These are phyloP conservation scores for Montipora capricornis DNA, from an alignment of 64 coral and sea anemone species.

Conservation along the genomic window DNA sequence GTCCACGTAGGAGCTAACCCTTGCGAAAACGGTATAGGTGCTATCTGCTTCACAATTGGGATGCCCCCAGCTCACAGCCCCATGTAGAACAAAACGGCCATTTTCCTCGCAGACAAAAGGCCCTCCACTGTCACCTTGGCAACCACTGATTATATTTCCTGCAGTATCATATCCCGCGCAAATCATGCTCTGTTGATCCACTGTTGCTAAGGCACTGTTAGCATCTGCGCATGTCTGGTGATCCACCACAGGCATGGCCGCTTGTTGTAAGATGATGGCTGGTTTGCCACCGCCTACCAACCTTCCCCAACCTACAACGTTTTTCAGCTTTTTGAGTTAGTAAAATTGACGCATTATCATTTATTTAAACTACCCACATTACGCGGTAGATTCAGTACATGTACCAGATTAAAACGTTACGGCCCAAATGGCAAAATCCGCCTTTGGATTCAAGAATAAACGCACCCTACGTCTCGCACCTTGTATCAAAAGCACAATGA, in stretches of 20 bases:
- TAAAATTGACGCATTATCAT: too few species aligned
- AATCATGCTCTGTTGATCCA: conserved; percentile 81
- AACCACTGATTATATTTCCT: conserved; percentile 79
- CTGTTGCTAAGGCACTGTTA: conserved; percentile 65
- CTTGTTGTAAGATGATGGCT: conserved; percentile 76
- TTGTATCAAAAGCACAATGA: too few species aligned
- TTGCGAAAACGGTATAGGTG: conserved; percentile 73
- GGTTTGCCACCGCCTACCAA: conserved; percentile 74
- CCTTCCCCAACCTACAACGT: too few species aligned
- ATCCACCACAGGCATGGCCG: conserved; percentile 69
- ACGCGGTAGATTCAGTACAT: too few species aligned
- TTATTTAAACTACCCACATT: too few species aligned
- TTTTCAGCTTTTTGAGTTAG: too few species aligned
- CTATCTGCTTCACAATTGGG: conserved; percentile 67
- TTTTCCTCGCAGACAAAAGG: conserved; percentile 83
- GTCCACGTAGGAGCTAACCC: conserved; percentile 61
- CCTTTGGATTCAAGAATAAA: too few species aligned
- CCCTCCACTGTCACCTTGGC: conserved; percentile 87
- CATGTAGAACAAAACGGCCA: conserved; percentile 63
- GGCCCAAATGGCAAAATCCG: too few species aligned
- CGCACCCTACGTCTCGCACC: too few species aligned
- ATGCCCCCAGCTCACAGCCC: conserved; percentile 78
- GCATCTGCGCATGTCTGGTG: conserved; percentile 78
- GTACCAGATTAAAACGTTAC: too few species aligned
- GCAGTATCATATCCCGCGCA: conserved; percentile 81